Base-by-base conservation (phyloP, 2,888 invertebrate species). In the Rhagonycha lutea region DNA sequence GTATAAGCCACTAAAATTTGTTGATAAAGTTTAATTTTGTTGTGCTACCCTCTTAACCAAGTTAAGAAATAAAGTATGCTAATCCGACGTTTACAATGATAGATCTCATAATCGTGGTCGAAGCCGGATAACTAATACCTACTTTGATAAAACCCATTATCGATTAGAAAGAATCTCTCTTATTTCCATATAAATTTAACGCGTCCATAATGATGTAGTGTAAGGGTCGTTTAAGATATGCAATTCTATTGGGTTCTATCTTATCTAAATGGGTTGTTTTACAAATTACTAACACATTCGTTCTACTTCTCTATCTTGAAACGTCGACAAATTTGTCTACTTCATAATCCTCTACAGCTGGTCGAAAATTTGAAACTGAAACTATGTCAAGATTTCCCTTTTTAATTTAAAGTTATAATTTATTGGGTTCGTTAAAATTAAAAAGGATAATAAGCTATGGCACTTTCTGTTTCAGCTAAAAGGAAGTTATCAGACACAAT, bases 81-180 rank as follows among this genome's bases (percentile, higher is more conserved):
- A 82, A 82, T 82, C 77, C 79, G 80, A 80, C 81, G 78, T 72
- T 77, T 78, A 82, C 81, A 80, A 79, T 82, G 82, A 82, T 81
- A 80, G 81, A 82, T 82, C 75, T 79, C 74, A 73, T 70, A 73
- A 76, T 80, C 80, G 72, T 77, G 60, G 79, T 80, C 79, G 79
- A 78, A 82, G 79, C 80, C 80, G 72, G 70, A 76, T 77, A 77
- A 80, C 79, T 81, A 80, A 78, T 80, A 68, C 74, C 76, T 74
- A 77, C 79, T 80, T 79, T 76, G 80, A 79, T 79, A 78, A 79
- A 79, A 73, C 70, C 24, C 63, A 65, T 65, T 65, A 65, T 65
- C 63, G 63, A 65, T 65, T 65, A 1, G 18, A 65, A 29, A 32
- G 28, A 65, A 65, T 65, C 63, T 26, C 26, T 26, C 26, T 65